phyloP scores from a whole-genome alignment of 2,113 vertebrate species.

The Rhadina sibilatrix region DNA sequence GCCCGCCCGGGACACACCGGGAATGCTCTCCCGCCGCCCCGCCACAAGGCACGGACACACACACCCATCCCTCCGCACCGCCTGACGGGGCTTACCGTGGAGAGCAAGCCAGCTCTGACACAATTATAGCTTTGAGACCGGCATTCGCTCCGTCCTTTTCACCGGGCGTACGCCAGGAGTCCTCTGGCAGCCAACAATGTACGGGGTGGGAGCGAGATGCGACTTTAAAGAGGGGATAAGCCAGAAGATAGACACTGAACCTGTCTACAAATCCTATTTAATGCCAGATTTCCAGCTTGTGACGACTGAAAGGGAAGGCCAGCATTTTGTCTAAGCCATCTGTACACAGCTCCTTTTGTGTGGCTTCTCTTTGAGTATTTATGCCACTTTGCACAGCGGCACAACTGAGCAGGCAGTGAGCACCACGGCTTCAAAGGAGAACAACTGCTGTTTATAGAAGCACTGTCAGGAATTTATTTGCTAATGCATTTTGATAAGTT shows the following conservation, averaged over 20 bases:
- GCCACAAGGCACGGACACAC: not conserved
- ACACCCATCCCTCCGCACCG: not conserved
- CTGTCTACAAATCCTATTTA: conserved; percentile 1
- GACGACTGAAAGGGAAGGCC: not conserved
- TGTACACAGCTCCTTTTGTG: conserved; percentile 19
- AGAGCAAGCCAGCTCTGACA: not conserved
- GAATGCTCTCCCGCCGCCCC: not conserved
- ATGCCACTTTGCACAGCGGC: not conserved
- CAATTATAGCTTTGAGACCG: accelerated
- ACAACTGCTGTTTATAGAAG: conserved; percentile 27
- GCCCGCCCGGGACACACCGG: not conserved
- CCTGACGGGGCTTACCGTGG: not conserved
- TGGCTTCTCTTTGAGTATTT: not conserved
- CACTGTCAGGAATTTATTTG: conserved; percentile 1
- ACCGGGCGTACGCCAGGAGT: not conserved
- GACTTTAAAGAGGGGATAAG: not conserved
- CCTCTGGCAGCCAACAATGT: not conserved
- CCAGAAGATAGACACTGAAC: not conserved
- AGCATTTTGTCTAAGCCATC: conserved; percentile 8
- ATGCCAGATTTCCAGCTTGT: conserved; percentile 13
- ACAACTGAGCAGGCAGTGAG: not conserved
- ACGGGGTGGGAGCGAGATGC: not conserved
- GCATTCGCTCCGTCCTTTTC: not conserved
- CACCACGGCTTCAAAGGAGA: not conserved
- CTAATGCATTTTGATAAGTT: conserved; percentile 1